Evolutionary conservation across 2,888 invertebrate species (phyloP).

Genomic region (Harmothoe impar): DNA sequence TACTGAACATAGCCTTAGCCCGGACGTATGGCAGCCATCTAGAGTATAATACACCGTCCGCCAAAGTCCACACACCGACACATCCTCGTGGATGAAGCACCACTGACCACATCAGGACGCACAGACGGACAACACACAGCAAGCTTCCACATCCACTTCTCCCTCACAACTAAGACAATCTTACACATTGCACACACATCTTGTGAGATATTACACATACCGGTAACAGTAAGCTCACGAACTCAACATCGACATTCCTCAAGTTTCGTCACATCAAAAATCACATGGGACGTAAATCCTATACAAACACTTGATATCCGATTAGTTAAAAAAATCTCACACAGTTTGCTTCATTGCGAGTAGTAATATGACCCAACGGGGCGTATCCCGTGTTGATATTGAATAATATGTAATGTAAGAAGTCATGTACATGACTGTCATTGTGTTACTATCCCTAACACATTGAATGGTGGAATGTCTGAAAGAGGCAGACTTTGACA

Average conservation of each 20-base stretch:
- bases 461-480: conserved; percentile 25
- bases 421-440: too few relatives aligned
- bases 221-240: neutral
- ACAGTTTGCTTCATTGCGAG: neutral
- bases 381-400: neutral
- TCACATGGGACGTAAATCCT: neutral
- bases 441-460: too few relatives aligned
- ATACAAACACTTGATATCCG: conserved; percentile 19
- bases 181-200: neutral
- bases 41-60: too few relatives aligned
- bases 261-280: conserved; percentile 20
- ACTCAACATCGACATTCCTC: conserved; percentile 10
- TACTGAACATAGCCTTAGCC: too few relatives aligned
- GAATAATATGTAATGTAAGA: neutral
- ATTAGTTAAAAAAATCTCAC: conserved; percentile 5
- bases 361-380: neutral
- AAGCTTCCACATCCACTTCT: too few relatives aligned
- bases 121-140: too few relatives aligned
- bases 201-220: too few relatives aligned
- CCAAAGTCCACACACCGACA: too few relatives aligned
- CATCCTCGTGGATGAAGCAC: too few relatives aligned
- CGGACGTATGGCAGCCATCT: too few relatives aligned
- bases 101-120: too few relatives aligned
- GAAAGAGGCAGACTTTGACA: neutral
- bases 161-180: neutral